phyloP scores from a whole-genome alignment of 2,888 invertebrate genomes.

The Heliconius erato region DNA sequence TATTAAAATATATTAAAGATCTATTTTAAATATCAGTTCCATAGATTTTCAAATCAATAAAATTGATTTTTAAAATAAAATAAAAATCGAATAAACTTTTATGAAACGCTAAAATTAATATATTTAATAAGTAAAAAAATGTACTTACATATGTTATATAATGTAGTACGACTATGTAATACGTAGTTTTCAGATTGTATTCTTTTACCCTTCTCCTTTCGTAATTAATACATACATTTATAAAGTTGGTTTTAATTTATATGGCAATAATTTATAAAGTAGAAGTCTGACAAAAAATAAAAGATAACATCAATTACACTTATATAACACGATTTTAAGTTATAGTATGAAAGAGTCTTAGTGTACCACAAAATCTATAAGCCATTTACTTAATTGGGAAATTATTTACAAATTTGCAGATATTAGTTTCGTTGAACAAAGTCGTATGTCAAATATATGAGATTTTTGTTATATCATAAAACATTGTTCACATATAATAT shows the following conservation, averaged over 20 bases:
- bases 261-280: background rate
- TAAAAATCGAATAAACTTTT: too few species aligned
- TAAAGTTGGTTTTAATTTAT: background rate
- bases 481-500: background rate
- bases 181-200: too few species aligned
- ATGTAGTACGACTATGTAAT: too few species aligned
- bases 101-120: too few species aligned
- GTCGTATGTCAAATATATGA: background rate
- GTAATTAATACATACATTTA: background rate
- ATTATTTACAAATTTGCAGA: constrained; percentile 11
- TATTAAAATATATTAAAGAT: too few species aligned
- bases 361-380: background rate
- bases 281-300: background rate
- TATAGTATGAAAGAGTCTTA: background rate
- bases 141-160: too few species aligned
- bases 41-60: too few species aligned
- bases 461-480: background rate
- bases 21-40: too few species aligned
- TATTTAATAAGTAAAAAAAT: too few species aligned
- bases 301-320: constrained; percentile 5
- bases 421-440: constrained; percentile 4
- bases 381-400: background rate
- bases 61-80: too few species aligned
- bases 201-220: background rate
- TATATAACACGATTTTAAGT: background rate